Percentiles rank a stretch among this genome's conserved stretches.
phyloP scores from a whole-genome alignment of 2,888 invertebrate genomes.

The Branchellion lobata region DNA sequence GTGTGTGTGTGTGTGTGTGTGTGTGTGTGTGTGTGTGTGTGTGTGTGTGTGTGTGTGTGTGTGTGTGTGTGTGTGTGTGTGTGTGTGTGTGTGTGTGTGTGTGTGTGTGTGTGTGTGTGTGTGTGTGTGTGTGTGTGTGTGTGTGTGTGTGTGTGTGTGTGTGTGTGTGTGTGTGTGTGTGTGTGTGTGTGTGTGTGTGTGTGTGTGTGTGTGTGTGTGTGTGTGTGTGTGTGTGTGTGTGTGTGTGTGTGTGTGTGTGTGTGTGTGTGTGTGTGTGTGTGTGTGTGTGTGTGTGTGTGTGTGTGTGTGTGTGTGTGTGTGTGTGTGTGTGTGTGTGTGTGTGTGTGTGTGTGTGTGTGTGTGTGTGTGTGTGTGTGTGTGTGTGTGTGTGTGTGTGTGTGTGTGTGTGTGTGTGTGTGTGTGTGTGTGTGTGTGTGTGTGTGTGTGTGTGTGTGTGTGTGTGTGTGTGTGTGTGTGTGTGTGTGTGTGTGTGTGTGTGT shows the following conservation, averaged over 20 bases:
- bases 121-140: slow-evolving; percentile 1
- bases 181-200: not conserved
- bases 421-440: slow-evolving; percentile 13
- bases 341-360: slow-evolving; percentile 1
- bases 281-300: slow-evolving; percentile 41
- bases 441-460: not conserved
- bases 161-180: too few species aligned
- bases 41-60: slow-evolving; percentile 41
- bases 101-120: slow-evolving; percentile 28
- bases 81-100: slow-evolving; percentile 41
- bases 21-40: slow-evolving; percentile 32
- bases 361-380: too few species aligned
- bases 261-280: slow-evolving; percentile 42
- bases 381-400: not conserved
- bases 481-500: not conserved
- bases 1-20: not conserved
- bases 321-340: not conserved
- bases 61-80: slow-evolving; percentile 42
- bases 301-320: slow-evolving; percentile 37
- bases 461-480: too few species aligned
- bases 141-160: not conserved
- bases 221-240: slow-evolving; percentile 26
- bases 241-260: slow-evolving; percentile 38
- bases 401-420: not conserved
- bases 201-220: not conserved